A percentile compares a stretch with the other conserved stretches of the same genome.
Evolutionary conservation across 2,888 invertebrate genomes (phyloP).

Genomic region (Calameuta filiformis): DNA sequence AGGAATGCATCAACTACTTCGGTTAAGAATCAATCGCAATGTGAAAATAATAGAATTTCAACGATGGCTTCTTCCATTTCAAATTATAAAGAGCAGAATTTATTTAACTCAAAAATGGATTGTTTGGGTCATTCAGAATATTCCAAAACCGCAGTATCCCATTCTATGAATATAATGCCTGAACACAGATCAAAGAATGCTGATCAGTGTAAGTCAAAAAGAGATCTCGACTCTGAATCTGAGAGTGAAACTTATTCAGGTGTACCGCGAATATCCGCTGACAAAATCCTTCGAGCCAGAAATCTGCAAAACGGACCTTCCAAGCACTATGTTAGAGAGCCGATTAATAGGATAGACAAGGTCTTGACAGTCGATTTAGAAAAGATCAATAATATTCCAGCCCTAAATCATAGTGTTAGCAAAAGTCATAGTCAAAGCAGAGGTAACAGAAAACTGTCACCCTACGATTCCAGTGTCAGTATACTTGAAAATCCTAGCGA

Average conservation of each 20-base stretch:
- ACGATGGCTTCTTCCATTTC: neutral
- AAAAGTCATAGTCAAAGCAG: neutral
- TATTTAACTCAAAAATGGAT: neutral
- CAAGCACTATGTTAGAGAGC: constrained; percentile 19
- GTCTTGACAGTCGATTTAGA: neutral
- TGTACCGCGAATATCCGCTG: constrained; percentile 35
- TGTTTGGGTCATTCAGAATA: neutral
- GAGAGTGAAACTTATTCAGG: constrained; percentile 43
- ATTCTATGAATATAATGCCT: neutral
- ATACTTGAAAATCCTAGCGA: constrained; percentile 34
- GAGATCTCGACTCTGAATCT: constrained; percentile 20
- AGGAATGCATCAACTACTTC: neutral
- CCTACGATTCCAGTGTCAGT: constrained; percentile 39
- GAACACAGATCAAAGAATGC: neutral
- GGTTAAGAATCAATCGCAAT: neutral
- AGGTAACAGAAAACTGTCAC: neutral
- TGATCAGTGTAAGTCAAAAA: neutral
- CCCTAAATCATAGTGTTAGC: constrained; percentile 11
- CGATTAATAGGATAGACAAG: neutral
- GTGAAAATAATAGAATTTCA: neutral
- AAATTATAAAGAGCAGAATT: neutral
- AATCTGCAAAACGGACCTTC: neutral
- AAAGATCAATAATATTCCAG: neutral
- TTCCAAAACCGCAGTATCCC: neutral
- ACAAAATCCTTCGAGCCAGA: constrained; percentile 17